Conservation (phyloP, 2,888 invertebrate species). For the Esperia sulphurella region DNA sequence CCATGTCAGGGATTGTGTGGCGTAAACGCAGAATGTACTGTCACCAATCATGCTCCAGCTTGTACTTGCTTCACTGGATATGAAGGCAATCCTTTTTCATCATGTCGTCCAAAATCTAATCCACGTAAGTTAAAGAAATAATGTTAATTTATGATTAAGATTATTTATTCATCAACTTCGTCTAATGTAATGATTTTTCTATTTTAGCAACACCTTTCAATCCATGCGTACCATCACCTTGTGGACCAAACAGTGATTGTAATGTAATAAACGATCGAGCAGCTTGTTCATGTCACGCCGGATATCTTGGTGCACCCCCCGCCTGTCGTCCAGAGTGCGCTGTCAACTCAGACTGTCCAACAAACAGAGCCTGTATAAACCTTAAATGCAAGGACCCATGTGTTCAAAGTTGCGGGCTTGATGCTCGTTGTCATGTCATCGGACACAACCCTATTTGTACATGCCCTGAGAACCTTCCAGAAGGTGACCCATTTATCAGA, state of each 20-base stretch:
- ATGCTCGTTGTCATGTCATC: constrained; percentile 87
- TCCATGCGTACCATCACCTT: constrained; percentile 88
- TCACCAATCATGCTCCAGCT: constrained; percentile 89
- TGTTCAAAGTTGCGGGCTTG: constrained; percentile 86
- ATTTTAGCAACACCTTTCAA: constrained; percentile 49
- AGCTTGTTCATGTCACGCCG: constrained; percentile 85
- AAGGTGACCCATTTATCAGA: constrained; percentile 88
- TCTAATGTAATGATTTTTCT: background rate
- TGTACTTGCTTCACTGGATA: constrained; percentile 88
- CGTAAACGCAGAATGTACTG: constrained; percentile 88
- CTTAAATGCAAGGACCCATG: constrained; percentile 89
- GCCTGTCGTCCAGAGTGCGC: constrained; percentile 87
- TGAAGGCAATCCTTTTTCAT: constrained; percentile 90
- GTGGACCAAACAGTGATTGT: constrained; percentile 88
- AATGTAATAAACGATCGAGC: constrained; percentile 84
- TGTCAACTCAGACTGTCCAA: constrained; percentile 87
- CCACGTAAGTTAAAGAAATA: constrained; percentile 70
- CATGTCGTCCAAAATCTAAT: constrained; percentile 81
- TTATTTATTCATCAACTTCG: background rate
- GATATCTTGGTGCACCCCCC: constrained; percentile 86
- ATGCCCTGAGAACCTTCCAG: constrained; percentile 81
- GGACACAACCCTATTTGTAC: constrained; percentile 90
- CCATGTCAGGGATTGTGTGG: constrained; percentile 93
- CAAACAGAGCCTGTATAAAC: constrained; percentile 85
- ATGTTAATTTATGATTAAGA: background rate